Evolutionary conservation across 2,113 vertebrate genomes (phyloP).

Genomic region (Heterochromis multidens): DNA sequence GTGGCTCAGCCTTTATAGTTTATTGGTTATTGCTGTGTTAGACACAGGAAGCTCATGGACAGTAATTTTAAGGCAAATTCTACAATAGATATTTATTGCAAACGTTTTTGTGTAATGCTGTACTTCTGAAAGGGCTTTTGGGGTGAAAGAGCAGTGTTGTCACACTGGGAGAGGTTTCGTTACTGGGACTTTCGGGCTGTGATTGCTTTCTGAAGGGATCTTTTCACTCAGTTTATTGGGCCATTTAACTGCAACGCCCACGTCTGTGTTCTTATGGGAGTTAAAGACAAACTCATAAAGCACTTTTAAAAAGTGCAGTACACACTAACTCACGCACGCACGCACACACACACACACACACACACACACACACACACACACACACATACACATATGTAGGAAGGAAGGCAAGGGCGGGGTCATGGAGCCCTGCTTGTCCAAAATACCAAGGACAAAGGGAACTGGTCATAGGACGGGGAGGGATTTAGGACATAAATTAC

Average conservation of each 20-base stretch:
- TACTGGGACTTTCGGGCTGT: constrained; percentile 41
- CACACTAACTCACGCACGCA: not conserved
- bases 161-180: constrained; percentile 16
- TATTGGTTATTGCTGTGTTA: constrained; percentile 19
- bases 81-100: not conserved
- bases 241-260: constrained; percentile 60
- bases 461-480: not conserved
- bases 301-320: constrained; percentile 11
- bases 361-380: no score
- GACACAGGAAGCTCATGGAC: not conserved
- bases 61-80: not conserved
- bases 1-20: not conserved
- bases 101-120: not conserved
- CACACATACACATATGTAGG: not conserved
- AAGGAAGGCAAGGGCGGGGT: constrained; percentile 10
- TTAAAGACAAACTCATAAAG: constrained; percentile 58
- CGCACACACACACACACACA: no score
- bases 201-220: constrained; percentile 57
- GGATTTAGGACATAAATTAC: constrained; percentile 20
- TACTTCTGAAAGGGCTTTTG: not conserved
- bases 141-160: constrained; percentile 11
- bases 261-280: constrained; percentile 36
- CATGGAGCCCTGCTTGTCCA: not conserved
- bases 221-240: constrained; percentile 69
- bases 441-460: constrained; percentile 31